Evolutionary conservation across 2,888 invertebrate genomes (phyloP).

Genomic region (Xestobium rufovillosum): DNA sequence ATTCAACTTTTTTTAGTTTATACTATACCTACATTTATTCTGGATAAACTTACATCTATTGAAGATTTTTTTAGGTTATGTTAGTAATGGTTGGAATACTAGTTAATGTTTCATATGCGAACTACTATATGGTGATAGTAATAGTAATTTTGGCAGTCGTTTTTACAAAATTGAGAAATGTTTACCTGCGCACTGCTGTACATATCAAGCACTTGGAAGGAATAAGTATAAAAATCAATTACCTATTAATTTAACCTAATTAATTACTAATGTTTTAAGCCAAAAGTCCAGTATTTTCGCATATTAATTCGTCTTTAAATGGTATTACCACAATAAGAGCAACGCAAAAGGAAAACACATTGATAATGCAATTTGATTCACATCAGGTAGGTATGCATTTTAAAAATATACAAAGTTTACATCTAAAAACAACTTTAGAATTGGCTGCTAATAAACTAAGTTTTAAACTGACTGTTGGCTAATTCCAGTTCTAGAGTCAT

Average conservation of each 20-base stretch:
- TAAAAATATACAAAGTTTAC: too few relatives aligned
- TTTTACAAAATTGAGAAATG: background rate
- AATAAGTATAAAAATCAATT: background rate
- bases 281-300: constrained; percentile 28
- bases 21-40: too few relatives aligned
- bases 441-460: too few relatives aligned
- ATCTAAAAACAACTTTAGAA: too few relatives aligned
- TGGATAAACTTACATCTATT: too few relatives aligned
- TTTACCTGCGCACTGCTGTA: background rate
- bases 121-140: background rate
- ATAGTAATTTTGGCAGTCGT: constrained; percentile 3
- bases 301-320: constrained; percentile 25
- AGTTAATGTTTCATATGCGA: background rate
- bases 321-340: constrained; percentile 28
- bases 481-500: too few relatives aligned
- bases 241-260: constrained; percentile 16
- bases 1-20: too few relatives aligned
- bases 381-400: constrained; percentile 28
- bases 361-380: constrained; percentile 25
- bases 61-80: background rate
- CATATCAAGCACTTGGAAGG: background rate
- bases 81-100: background rate
- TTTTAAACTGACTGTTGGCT: too few relatives aligned
- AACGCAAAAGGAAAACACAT: constrained; percentile 18
- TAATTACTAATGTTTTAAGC: constrained; percentile 19